Conservation (phyloP, 2,113 vertebrate genomes). For the Gallinago paraguaiae region DNA sequence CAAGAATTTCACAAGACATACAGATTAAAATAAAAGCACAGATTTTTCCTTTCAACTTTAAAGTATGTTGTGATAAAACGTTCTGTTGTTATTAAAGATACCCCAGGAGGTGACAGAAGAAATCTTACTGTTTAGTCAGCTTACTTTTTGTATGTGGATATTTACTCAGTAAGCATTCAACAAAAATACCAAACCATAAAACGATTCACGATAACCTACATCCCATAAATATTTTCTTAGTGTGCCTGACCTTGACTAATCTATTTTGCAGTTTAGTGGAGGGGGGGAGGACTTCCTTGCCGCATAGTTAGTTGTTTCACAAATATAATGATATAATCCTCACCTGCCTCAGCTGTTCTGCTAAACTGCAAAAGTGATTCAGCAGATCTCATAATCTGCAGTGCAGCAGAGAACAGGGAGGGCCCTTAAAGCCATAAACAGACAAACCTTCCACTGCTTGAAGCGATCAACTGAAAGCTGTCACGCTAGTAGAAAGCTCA, state of each 20-base stretch:
- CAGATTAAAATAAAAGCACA: not conserved
- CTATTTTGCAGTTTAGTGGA: not conserved
- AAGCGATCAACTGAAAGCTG: not conserved
- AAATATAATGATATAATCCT: not conserved
- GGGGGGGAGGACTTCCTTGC: not conserved
- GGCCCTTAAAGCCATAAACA: not conserved
- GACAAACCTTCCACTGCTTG: not conserved
- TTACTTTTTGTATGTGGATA: not conserved
- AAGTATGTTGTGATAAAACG: not conserved
- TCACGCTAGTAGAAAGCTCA: not conserved
- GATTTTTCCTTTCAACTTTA: not conserved
- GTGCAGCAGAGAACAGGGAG: not conserved
- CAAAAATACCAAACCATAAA: not conserved
- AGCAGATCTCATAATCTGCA: conserved; percentile 27
- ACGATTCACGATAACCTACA: not conserved
- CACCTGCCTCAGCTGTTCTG: not conserved
- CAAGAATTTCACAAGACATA: not conserved
- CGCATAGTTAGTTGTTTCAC: not conserved
- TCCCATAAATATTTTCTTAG: not conserved
- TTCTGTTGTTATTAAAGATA: not conserved
- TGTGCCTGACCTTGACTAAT: not conserved
- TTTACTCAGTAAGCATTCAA: not conserved
- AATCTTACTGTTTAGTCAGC: not conserved
- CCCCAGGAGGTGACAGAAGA: not conserved
- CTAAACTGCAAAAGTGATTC: conserved; percentile 24